Evolutionary conservation across 2,797 vertebrate species (phyloP), one percentile per base, ranked within the genome.

Genomic region (Aldrovandia affinis): DNA sequence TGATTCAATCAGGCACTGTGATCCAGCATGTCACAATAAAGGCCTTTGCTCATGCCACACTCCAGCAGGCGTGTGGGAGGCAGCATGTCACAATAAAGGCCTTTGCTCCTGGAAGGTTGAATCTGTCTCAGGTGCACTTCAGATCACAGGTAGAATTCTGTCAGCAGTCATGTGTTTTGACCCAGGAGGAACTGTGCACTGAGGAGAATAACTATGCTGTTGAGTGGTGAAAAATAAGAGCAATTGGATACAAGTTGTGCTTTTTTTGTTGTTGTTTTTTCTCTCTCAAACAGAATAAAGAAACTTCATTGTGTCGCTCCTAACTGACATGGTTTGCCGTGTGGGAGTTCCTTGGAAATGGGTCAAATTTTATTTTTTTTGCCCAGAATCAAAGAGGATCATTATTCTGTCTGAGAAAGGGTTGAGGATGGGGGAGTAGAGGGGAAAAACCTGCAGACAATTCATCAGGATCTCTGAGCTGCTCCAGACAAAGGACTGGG

Each of bases 321-420:
- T 18, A 28, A 50, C 44, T 47, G 44, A 33, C 25, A 55, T 79
- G 50, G 18, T 79, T 79, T 52, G 47, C 78, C 12, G 28, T 2
- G 78, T 79, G 78, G 78, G 78, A 79, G 50, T 79, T 79, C 47
- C 15, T 79, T 54, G 50, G 78, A 25, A 79, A 79, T 33, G 54
- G n/a, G 47, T 79, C 78, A 79, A 52, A 79, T 79, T 33, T 73
- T 42, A 79, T 79, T 33, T 73, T 42, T 44, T 30, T 54, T 22
- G 78, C 47, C 30, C 28, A 36, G 39, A 52, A 54, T 79, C 50
- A 52, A 52, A 79, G 50, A 54, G 42, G 14, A 54, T 30, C 47
- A 55, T 54, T 79, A 79, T 78, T 10, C 6, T 79, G 47, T 54
- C 20, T 3, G 8, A 52, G 28, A 54, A 30, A 28, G 78, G 1